A percentile compares a stretch with the other conserved stretches of the same genome.
Evolutionary conservation across 2,888 invertebrate genomes (phyloP).

Genomic region (Parnassius smintheus): DNA sequence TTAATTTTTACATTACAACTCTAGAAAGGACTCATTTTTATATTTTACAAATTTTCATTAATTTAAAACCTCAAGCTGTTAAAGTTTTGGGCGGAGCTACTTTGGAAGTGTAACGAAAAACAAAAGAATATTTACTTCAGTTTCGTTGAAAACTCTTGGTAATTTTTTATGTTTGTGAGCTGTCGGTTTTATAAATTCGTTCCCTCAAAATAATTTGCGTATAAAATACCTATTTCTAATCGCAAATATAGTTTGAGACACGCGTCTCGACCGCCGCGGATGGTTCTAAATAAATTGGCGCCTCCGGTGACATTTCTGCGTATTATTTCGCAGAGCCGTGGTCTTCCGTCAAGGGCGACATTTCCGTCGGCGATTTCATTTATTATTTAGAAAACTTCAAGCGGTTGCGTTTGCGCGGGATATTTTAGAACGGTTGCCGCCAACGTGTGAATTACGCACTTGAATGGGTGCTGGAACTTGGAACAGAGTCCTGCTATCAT

Average conservation of each 20-base stretch:
- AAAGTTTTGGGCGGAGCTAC: too few species aligned
- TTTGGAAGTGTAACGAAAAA: too few species aligned
- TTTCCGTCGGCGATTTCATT: conserved; percentile 60
- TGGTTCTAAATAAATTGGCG: conserved; percentile 23
- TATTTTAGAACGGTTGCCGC: conserved; percentile 62
- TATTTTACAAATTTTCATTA: too few species aligned
- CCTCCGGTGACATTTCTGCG: conserved; percentile 53
- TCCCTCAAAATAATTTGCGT: background rate
- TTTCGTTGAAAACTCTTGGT: too few species aligned
- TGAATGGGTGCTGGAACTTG: conserved; percentile 31
- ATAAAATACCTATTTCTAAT: background rate
- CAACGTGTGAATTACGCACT: conserved; percentile 55
- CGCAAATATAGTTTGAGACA: background rate
- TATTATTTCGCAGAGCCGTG: conserved; percentile 42
- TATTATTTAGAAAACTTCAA: conserved; percentile 66
- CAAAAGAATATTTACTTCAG: too few species aligned
- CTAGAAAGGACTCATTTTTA: too few species aligned
- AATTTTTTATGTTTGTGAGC: too few species aligned
- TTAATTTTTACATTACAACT: too few species aligned
- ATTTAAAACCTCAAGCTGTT: too few species aligned
- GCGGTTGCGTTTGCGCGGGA: conserved; percentile 52
- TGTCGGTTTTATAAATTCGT: too few species aligned
- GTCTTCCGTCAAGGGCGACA: conserved; percentile 57
- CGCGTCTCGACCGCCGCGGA: background rate
- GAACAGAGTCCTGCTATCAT: conserved; percentile 52